Evolutionary conservation across 2,888 invertebrate species (phyloP), one percentile per base, ranked within the genome.

Genomic region (Caprella mutica): DNA sequence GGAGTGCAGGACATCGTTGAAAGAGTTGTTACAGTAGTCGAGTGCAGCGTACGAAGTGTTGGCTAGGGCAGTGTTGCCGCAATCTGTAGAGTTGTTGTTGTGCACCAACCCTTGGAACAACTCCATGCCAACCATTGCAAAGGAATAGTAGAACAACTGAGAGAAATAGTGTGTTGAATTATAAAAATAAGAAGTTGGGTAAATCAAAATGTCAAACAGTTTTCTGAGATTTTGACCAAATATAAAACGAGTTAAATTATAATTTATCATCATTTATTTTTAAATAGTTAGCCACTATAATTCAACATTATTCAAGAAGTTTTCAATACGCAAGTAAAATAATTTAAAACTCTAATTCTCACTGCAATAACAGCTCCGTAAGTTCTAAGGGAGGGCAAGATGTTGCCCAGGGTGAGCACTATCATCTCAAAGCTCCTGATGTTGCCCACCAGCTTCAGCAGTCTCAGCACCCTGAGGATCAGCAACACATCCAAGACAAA

Each of bases 111-210:
- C 59, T 27, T 70, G 66, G 67, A 75, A 76, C 6, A 73, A 55
- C 63, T 76, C 75, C 73, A 76, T 75, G 23, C 76, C 76, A 55
- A 75, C 68, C 21, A 76, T 72, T 21, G 75, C 75, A 68, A 71
- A 76, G 23, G 71, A 68, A 65, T 76, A 76, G 67, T 71, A 75
- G 61, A 75, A 69, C 17, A 73, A 71, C 75, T 75, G 69, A 1
- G 60, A 29, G 35, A 24, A 46, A 57, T 52, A 6, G 23, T 6
- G 40, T 40, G 27, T n/a, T n/a, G n/a, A n/a, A n/a, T n/a, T n/a
- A n/a, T n/a, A n/a, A n/a, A n/a, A n/a, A n/a, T n/a, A n/a, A n/a
- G n/a, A n/a, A n/a, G n/a, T n/a, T n/a, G n/a, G n/a, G n/a, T n/a
- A n/a, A n/a, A n/a, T n/a, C n/a, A n/a, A n/a, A n/a, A n/a, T n/a